These are phyloP conservation scores for Glaucopsyche alexis DNA, from an alignment of 2,888 invertebrate genomes.

Conservation along the genomic window DNA sequence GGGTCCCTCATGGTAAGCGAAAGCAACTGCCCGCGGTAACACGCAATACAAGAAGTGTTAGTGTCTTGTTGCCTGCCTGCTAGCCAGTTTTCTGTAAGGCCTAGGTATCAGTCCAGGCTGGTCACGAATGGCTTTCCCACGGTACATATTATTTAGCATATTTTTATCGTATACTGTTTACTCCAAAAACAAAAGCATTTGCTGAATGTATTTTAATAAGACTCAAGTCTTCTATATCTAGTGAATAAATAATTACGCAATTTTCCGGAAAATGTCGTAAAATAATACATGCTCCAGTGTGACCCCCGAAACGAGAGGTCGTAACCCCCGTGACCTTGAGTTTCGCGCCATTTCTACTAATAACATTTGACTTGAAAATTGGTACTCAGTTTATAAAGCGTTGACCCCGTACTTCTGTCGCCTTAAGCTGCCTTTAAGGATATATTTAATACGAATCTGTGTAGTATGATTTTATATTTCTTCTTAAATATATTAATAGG, in stretches of 20 bases:
- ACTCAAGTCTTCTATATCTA: background rate
- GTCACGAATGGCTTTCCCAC: no score
- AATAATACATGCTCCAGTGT: background rate
- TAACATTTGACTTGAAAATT: constrained; percentile 12
- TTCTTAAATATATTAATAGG: no score
- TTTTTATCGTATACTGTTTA: no score
- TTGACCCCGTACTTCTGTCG: background rate
- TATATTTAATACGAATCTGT: background rate
- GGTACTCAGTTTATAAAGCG: constrained; percentile 4
- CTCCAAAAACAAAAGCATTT: no score
- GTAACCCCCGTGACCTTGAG: constrained; percentile 1
- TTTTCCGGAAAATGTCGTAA: background rate
- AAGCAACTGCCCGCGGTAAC: no score
- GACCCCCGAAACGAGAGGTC: background rate
- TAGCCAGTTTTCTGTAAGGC: no score
- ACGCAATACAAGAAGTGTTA: no score
- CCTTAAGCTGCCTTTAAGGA: background rate
- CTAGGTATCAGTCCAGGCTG: no score
- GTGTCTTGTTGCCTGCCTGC: no score
- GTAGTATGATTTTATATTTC: background rate
- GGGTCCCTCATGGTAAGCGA: no score
- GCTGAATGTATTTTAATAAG: no score
- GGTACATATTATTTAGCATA: no score
- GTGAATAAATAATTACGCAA: background rate
- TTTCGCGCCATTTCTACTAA: constrained; percentile 1